Base-by-base conservation (phyloP, 2,797 vertebrate genomes). In the Microcaecilia unicolor region DNA sequence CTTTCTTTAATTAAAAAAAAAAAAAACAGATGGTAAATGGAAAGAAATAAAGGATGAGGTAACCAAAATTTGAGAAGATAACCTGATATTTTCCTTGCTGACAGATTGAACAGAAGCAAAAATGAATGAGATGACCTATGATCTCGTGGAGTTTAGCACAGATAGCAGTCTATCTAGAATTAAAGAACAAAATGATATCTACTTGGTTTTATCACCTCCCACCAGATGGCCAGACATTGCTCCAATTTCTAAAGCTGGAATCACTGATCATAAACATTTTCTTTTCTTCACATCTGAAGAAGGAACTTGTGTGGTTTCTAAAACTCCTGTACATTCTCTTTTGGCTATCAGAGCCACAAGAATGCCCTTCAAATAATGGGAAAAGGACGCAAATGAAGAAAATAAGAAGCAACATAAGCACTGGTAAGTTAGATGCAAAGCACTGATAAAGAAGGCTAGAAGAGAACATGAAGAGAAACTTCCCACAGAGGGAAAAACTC, bases 61-160 rank as follows among this genome's bases (percentile, higher is more conserved):
- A 47, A 35, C 37, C 48, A 59, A 60, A 60, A 63, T 51, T 29
- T 41, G 32, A 62, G 55, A 57, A n/a, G n/a, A n/a, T n/a, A n/a
- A 45, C 37, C n/a, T n/a, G n/a, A n/a, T n/a, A n/a, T 63, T 40
- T 60, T 41, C 23, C 42, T 46, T 37, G 39, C 34, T 39, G 10
- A 34, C 18, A 43, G 3, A 45, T 32, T 56, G 57, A 38, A 37
- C 58, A n/a, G n/a, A n/a, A n/a, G n/a, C 47, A 41, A 36, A 34
- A 43, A 46, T 52, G 60, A 62, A 52, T 62, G 52, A 61, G 52
- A 51, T 55, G 52, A 59, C 48, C 50, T 49, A 38, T 44, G 44
- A 31, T 55, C 61, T 55, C 49, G 37, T 37, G 38, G 27, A 35
- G 41, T 54, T 51, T 34, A 18, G 28, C 44, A 44, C 53, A 21